Base-by-base conservation (phyloP, 1,140 invertebrate genomes). In the Sminthurides bifidus region DNA sequence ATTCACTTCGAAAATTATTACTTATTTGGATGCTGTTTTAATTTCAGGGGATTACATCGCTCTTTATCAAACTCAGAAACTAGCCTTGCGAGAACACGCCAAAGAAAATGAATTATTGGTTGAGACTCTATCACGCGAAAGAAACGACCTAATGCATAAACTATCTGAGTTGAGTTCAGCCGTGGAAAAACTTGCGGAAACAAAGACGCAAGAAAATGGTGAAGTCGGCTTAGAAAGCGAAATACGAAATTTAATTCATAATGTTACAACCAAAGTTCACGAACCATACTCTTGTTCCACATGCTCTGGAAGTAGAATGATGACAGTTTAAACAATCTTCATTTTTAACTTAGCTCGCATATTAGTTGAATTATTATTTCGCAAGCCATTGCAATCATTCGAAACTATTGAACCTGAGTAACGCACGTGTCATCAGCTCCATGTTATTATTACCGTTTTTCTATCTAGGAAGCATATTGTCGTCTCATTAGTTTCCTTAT, bases 1-100 rank as follows among this genome's bases (percentile, higher is more conserved):
- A 44, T 30, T 29, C 8, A 24, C 37, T 26, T 26, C 12, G n/a
- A 46, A 21, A 31, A 12, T 21, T 48, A 24, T 12, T 24, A 49
- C 12, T 31, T 30, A 12, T 30, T 49, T 12, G 6, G 8, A 33
- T 10, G 10, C 46, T 15, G 19, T 30, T 8, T 30, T 27, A 24
- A 12, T 49, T 49, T 49, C 26, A 64, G 62, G 62, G 40, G 62
- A 64, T 29, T 64, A 64, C 33, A 64, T 64, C 19, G 53, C 52
- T 15, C 38, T 64, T 12, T 64, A 64, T 41, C 62, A 64, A 45
- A 48, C 62, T 4, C 62, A 64, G 37, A 27, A 48, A 33, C 24
- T 64, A 14, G 62, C 59, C 12, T 44, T 64, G 19, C 49, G 58
- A n/a, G 58, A 64, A 31, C 37, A 52, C 37, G 62, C 59, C 27